phyloP scores from a whole-genome alignment of 2,797 vertebrate species.

The Taeniopygia guttata region DNA sequence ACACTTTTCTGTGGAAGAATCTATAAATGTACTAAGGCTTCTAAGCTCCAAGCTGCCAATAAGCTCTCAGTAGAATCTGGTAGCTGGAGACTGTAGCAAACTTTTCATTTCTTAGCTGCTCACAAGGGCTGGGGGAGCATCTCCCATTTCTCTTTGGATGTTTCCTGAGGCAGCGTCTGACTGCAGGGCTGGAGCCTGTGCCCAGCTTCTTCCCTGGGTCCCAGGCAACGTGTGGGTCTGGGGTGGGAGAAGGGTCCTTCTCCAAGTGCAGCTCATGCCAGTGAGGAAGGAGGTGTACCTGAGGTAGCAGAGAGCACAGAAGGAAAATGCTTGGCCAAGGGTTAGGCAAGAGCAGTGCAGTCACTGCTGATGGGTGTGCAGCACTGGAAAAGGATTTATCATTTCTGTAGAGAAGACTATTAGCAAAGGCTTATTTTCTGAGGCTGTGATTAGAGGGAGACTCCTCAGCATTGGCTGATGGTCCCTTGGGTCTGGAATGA shows the following conservation, averaged over 20 bases:
- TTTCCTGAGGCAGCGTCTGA: not conserved
- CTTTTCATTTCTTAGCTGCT: not conserved
- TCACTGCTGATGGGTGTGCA: not conserved
- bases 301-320: not conserved
- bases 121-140: not conserved
- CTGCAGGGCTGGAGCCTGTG: not conserved
- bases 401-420: not conserved
- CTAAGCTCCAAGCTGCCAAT: not conserved
- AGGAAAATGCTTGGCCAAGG: not conserved
- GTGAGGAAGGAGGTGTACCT: not conserved
- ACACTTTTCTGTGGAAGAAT: not conserved
- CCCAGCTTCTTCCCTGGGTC: not conserved
- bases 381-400: not conserved
- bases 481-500: not conserved
- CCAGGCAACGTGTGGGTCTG: not conserved
- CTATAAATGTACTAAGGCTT: not conserved
- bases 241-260: not conserved
- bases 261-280: not conserved
- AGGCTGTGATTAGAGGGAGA: not conserved
- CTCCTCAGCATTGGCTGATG: not conserved
- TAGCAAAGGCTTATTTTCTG: constrained; percentile 1
- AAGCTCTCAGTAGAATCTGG: not conserved
- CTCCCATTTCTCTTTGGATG: not conserved
- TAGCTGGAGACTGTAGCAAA: not conserved
- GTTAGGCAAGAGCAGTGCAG: not conserved